Percentiles rank a stretch among this genome's conserved stretches.
Conservation (phyloP, 53 echinoderm and acorn worm species). For the Temnopleurus reevesii region DNA sequence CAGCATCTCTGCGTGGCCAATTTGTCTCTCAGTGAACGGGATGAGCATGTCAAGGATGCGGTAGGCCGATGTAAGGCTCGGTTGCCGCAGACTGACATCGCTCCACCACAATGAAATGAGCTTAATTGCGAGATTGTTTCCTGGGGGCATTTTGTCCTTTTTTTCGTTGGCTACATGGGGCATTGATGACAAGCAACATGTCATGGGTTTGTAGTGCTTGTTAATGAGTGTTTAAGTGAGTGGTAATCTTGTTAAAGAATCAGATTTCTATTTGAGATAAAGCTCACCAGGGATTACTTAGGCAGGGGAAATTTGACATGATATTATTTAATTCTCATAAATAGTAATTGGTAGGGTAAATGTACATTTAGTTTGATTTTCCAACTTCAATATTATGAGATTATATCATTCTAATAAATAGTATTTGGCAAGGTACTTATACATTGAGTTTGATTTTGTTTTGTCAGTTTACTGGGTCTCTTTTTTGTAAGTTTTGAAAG, state of each 20-base stretch:
- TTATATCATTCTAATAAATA: no score
- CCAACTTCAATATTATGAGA: no score
- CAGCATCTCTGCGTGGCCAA: slow-evolving; percentile 3
- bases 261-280: neutral
- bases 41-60: slow-evolving; percentile 9
- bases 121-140: neutral
- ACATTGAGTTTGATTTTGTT: no score
- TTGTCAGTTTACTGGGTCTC: no score
- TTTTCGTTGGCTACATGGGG: neutral
- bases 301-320: no score
- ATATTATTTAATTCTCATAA: no score
- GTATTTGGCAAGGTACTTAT: no score
- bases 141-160: neutral
- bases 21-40: neutral
- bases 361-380: no score
- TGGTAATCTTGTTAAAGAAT: no score
- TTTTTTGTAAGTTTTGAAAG: no score
- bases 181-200: neutral
- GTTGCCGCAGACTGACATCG: neutral
- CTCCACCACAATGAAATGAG: slow-evolving; percentile 22
- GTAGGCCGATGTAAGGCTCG: neutral
- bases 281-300: neutral
- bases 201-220: neutral
- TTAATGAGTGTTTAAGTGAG: no score
- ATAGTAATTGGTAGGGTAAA: no score